Conservation (phyloP, 2,888 invertebrate genomes). For the Ecdyonurus torrentis region DNA sequence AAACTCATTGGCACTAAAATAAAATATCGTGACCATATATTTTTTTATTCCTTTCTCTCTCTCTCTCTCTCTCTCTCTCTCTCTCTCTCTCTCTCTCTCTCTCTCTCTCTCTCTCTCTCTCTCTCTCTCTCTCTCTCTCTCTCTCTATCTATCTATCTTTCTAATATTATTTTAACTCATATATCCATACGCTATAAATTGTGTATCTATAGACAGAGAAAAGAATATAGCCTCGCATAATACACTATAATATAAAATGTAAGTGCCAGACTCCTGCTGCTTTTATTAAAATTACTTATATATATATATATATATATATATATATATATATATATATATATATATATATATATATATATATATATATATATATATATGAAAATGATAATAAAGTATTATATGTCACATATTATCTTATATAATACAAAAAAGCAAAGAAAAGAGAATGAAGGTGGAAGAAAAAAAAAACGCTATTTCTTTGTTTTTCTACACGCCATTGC, state of each 20-base stretch:
- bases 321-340: constrained; percentile 3
- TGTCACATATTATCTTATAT: neutral
- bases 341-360: neutral
- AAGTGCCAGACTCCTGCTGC: too few species aligned
- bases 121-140: constrained; percentile 2
- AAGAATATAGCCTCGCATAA: too few species aligned
- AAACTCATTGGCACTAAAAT: too few species aligned
- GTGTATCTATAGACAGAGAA: neutral
- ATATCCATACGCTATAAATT: neutral
- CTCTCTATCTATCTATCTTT: neutral
- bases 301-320: neutral
- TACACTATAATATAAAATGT: too few species aligned
- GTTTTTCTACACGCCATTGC: neutral
- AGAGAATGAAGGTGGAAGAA: neutral
- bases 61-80: constrained; percentile 3
- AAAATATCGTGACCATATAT: too few species aligned
- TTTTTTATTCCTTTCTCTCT: neutral
- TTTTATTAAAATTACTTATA: neutral
- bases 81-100: constrained; percentile 6
- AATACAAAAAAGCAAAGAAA: neutral
- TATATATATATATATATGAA: neutral
- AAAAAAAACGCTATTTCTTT: too few species aligned
- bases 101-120: constrained; percentile 5
- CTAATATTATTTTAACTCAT: constrained; percentile 1
- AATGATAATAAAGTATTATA: neutral